Percentiles rank a stretch among this genome's conserved stretches.
These are phyloP conservation scores for Phaetusa simplex DNA, from an alignment of 2,113 vertebrate species.

Conservation along the genomic window DNA sequence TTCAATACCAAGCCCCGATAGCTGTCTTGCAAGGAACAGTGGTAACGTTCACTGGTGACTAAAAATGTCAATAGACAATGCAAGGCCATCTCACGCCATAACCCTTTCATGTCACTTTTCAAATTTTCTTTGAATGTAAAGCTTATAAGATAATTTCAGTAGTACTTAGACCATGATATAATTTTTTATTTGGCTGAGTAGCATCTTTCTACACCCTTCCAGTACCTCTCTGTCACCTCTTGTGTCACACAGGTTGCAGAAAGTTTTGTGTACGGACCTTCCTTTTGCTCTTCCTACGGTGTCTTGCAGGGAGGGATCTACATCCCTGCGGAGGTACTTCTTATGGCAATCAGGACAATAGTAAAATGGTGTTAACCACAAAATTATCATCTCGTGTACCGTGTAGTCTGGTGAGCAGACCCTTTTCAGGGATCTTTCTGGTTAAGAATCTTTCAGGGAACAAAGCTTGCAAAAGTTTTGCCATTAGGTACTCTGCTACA, in stretches of 20 bases:
- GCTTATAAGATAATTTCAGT: background rate
- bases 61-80: background rate
- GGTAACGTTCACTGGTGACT: background rate
- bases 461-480: background rate
- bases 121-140: background rate
- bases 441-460: background rate
- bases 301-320: background rate
- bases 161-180: background rate
- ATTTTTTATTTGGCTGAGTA: background rate
- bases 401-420: background rate
- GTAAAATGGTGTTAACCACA: background rate
- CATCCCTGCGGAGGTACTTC: background rate
- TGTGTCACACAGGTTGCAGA: background rate
- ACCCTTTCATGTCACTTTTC: background rate
- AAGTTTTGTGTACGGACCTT: background rate
- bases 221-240: background rate
- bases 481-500: background rate
- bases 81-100: background rate
- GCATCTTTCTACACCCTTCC: background rate
- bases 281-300: background rate
- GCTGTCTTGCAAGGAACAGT: background rate
- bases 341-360: background rate
- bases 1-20: background rate
- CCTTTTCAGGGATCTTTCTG: background rate
- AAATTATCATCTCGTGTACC: background rate